phyloP scores from a whole-genome alignment of 2,888 invertebrate genomes.

The Molanna angustata region DNA sequence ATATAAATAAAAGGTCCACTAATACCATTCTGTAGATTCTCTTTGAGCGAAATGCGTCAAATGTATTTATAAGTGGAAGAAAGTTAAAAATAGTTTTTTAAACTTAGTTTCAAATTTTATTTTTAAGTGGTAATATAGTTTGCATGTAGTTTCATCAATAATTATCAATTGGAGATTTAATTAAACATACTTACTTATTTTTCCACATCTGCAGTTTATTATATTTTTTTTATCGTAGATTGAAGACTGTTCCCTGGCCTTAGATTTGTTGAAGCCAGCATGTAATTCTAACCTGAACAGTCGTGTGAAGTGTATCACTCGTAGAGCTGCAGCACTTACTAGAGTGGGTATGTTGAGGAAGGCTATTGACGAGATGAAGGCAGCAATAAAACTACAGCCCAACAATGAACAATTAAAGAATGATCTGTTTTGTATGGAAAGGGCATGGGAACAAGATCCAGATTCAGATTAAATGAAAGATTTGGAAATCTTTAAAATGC shows the following conservation, averaged over 20 bases:
- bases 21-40: too few species aligned
- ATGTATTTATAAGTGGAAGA: too few species aligned
- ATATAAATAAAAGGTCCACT: too few species aligned
- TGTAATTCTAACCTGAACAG: conserved; percentile 68
- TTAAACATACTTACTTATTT: too few species aligned
- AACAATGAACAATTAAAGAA: conserved; percentile 58
- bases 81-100: too few species aligned
- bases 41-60: too few species aligned
- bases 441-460: conserved; percentile 75
- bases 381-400: conserved; percentile 66
- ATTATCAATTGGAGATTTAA: neutral
- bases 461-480: conserved; percentile 56
- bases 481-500: too few species aligned
- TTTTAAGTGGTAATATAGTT: neutral
- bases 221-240: conserved; percentile 39
- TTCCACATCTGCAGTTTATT: neutral
- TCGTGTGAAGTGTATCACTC: conserved; percentile 69
- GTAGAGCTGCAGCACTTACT: conserved; percentile 72
- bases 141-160: neutral
- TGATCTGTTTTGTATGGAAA: conserved; percentile 69
- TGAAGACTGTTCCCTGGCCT: conserved; percentile 62
- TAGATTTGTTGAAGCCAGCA: conserved; percentile 71
- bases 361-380: conserved; percentile 72
- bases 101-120: too few species aligned
- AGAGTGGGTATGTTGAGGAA: conserved; percentile 66